Base-by-base conservation (phyloP, 2,113 vertebrate species). In the Ctenodactylus gundi region DNA sequence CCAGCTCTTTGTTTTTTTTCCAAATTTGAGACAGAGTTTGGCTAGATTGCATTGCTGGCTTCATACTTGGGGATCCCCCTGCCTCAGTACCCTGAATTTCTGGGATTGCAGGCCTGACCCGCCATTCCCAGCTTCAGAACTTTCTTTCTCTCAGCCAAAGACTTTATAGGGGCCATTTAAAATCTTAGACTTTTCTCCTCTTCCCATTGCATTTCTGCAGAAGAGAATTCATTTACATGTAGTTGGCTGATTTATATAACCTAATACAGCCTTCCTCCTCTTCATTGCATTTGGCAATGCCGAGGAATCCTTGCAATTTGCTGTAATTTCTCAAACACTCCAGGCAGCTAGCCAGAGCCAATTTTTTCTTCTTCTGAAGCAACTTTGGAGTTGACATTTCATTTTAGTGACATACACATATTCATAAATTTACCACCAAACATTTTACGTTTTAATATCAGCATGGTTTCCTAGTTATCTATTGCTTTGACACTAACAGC, bases 221-320 rank as follows among this genome's bases (percentile, higher is more conserved):
- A 60, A 89, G 41, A 94, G 36, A 6, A 3, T 83, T 78, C 60
- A 34, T 51, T 82, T 91, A 44, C 34, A 34, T 60, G 86, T 62
- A 86, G 93, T 67, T 91, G 78, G 65, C 96, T 84, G 44, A 80
- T 85, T 81, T 86, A 70, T 49, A 84, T 64, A 80, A 83, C 65
- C 90, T 82, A 62, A 10, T 65, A n/a, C 84, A 53, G 23, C 68
- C 93, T 88, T 95, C 86, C 6, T 67, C 17, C 0, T 94, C 94
- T 95, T 85, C 68, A 7, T 8, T 60, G 67, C 62, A 60, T 25
- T 60, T 93, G 29, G 83, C 92, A 93, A 51, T 92, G 91, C 67
- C 68, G 57, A 90, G 89, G 44, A 29, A 72, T 88, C 27, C 41
- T 62, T 82, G 49, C 44, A 25, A 0, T 80, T 85, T 92, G 39